Conservation (phyloP, 1,140 invertebrate species). For the Apis cerana region DNA sequence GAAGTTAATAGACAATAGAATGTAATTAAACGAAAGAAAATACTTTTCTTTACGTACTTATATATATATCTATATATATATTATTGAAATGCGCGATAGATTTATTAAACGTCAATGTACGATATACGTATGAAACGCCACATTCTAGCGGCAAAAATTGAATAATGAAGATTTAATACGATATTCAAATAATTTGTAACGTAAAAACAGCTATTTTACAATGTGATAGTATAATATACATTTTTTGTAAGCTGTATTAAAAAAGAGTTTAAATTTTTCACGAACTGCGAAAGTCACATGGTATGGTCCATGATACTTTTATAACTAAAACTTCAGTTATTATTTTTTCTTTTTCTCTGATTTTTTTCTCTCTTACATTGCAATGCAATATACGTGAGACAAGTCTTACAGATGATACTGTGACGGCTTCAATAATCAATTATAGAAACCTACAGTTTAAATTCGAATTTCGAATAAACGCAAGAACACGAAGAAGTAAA, state of each 20-base stretch:
- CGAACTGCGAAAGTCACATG: background rate
- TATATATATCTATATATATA: background rate
- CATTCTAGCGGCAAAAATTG: constrained; percentile 16
- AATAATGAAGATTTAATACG: constrained; percentile 31
- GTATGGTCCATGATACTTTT: constrained; percentile 39
- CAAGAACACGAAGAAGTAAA: background rate
- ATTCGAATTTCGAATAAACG: background rate
- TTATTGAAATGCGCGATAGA: background rate
- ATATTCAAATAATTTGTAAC: constrained; percentile 40
- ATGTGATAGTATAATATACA: constrained; percentile 34
- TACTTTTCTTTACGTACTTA: background rate
- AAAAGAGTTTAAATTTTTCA: background rate
- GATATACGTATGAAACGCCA: constrained; percentile 8
- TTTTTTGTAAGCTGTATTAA: constrained; percentile 10
- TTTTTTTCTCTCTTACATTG: constrained; percentile 13
- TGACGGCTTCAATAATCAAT: constrained; percentile 32
- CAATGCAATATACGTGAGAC: constrained; percentile 29
- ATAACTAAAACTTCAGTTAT: constrained; percentile 25
- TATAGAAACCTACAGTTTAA: constrained; percentile 5
- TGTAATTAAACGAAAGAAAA: background rate
- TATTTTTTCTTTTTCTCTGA: background rate
- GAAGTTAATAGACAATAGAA: background rate
- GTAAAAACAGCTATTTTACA: constrained; percentile 47
- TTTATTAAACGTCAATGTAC: background rate
- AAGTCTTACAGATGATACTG: constrained; percentile 42